phyloP scores from a whole-genome alignment of 2,888 invertebrate genomes.

The Apodemia zela region DNA sequence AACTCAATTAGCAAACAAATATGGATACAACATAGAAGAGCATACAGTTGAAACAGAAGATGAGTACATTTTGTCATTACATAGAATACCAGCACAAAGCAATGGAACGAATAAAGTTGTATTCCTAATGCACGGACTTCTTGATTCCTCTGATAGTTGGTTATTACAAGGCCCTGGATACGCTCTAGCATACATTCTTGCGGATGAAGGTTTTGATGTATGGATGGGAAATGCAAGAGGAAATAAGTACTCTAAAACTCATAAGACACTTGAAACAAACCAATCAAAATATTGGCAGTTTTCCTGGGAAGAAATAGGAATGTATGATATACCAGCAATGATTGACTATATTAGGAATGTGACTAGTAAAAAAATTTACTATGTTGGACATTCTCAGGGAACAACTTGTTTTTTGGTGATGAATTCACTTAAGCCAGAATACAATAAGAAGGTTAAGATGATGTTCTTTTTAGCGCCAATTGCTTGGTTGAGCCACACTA shows the following conservation, averaged over 20 bases:
- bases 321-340: constrained; percentile 85
- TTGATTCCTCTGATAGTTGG: constrained; percentile 87
- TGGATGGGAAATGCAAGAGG: constrained; percentile 94
- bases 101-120: constrained; percentile 58
- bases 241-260: constrained; percentile 83
- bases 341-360: constrained; percentile 80
- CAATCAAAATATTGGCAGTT: constrained; percentile 56
- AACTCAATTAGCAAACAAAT: constrained; percentile 42
- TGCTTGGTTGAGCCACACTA: constrained; percentile 71
- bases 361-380: constrained; percentile 79
- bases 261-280: constrained; percentile 48
- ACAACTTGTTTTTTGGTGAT: constrained; percentile 80
- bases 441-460: constrained; percentile 75
- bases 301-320: constrained; percentile 88
- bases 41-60: constrained; percentile 54
- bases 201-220: constrained; percentile 84
- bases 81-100: constrained; percentile 45
- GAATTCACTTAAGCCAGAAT: constrained; percentile 74
- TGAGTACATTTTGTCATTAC: constrained; percentile 52
- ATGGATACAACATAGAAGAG: constrained; percentile 49
- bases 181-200: constrained; percentile 82
- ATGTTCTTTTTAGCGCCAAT: constrained; percentile 82
- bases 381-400: constrained; percentile 87
- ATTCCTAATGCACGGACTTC: constrained; percentile 89
- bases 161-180: constrained; percentile 83